Percentiles rank a stretch among this genome's conserved stretches.
These are phyloP conservation scores for Cenopis cana DNA, from an alignment of 2,888 invertebrate genomes.

Conservation along the genomic window DNA sequence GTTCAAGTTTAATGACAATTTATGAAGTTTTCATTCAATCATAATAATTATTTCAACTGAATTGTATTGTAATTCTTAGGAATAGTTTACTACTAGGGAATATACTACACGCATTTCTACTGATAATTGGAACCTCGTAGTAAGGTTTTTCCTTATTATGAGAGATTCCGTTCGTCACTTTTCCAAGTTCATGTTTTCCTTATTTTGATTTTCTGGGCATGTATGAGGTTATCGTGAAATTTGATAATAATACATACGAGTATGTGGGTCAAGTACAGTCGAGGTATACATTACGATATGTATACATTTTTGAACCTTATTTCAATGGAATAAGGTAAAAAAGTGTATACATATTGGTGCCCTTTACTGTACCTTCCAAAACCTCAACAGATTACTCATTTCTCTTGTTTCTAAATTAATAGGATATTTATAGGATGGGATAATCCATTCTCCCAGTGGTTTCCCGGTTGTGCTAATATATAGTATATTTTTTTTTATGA, in stretches of 20 bases:
- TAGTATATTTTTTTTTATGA: no score
- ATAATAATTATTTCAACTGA: neutral
- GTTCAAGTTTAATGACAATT: neutral
- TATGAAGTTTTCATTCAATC: neutral
- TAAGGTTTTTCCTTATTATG: constrained; percentile 15
- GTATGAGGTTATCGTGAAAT: neutral
- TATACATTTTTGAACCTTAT: no score
- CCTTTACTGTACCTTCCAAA: no score
- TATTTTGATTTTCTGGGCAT: neutral
- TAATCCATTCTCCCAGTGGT: no score
- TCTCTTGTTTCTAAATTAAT: neutral
- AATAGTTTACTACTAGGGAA: neutral
- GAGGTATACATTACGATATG: no score
- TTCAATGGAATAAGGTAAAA: no score
- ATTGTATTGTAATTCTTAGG: constrained; percentile 6
- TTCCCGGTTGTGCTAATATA: no score
- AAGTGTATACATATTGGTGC: no score
- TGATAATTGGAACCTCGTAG: neutral
- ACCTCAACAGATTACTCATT: neutral
- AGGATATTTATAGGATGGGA: no score
- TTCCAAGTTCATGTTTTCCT: neutral
- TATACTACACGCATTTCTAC: constrained; percentile 1
- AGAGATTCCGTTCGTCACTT: constrained; percentile 5
- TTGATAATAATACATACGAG: neutral
- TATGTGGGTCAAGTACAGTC: no score